Evolutionary conservation across 2,113 vertebrate species (phyloP).

Genomic region (Cryptoleucopteryx plumbea): DNA sequence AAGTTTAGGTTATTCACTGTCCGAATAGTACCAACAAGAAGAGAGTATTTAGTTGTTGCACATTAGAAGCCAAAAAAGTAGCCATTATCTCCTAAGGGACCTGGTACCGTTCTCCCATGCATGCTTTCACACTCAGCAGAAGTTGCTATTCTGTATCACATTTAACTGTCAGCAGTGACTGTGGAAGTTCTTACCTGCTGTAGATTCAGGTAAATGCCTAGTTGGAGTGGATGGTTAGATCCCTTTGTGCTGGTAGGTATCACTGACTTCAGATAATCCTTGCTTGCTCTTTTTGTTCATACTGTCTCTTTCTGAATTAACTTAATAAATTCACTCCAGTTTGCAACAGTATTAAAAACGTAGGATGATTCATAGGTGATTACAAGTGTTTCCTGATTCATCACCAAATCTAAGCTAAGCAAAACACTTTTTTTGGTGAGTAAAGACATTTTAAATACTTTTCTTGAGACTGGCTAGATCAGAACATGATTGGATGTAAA

Average conservation of each 20-base stretch:
- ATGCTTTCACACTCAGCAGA: neutral
- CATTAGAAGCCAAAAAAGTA: neutral
- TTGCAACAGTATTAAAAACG: neutral
- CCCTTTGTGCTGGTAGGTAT: neutral
- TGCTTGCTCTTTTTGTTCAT: neutral
- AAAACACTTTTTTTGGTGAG: neutral
- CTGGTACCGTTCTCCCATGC: neutral
- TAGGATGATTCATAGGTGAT: neutral
- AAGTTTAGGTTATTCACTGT: neutral
- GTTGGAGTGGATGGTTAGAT: neutral
- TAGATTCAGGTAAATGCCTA: neutral
- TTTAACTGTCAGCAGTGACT: neutral
- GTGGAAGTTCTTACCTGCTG: neutral
- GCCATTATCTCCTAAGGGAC: neutral
- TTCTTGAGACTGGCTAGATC: neutral
- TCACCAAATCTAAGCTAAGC: neutral
- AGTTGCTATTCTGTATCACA: neutral
- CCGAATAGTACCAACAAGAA: neutral
- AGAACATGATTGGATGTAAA: neutral
- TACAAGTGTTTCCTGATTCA: neutral
- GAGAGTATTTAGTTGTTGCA: neutral
- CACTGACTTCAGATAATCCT: neutral
- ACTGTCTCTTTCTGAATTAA: neutral
- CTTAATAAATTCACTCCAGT: neutral
- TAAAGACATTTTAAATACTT: neutral